phyloP scores from a whole-genome alignment of 2,797 vertebrate genomes.

The Pseudochirops cupreus region DNA sequence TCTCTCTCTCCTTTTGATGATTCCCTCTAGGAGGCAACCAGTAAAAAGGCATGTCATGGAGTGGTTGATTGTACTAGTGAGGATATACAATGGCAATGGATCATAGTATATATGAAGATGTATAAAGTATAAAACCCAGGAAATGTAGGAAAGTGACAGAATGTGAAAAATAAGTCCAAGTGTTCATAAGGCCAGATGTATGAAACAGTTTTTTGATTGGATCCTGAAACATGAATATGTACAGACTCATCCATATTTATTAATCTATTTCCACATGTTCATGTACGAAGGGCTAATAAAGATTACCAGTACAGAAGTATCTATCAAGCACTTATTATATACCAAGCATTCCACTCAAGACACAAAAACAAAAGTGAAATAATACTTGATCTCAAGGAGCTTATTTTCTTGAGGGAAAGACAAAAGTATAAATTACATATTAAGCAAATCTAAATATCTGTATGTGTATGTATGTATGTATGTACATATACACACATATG shows the following conservation, averaged over 20 bases:
- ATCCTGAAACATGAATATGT: neutral
- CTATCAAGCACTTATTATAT: neutral
- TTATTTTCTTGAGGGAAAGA: neutral
- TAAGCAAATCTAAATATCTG: neutral
- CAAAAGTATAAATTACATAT: neutral
- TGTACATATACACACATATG: too few relatives aligned
- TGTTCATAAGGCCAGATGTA: neutral
- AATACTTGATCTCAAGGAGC: neutral
- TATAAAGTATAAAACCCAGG: neutral
- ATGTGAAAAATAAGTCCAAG: neutral
- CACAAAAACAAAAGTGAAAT: neutral
- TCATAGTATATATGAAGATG: neutral
- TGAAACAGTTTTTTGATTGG: neutral
- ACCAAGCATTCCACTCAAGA: neutral
- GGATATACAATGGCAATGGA: neutral
- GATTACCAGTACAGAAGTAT: neutral
- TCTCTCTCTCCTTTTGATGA: neutral
- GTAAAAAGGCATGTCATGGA: neutral
- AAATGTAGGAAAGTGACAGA: neutral
- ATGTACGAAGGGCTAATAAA: neutral
- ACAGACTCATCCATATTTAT: neutral
- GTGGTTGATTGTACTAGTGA: neutral
- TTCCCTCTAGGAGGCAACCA: neutral
- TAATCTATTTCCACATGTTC: neutral
- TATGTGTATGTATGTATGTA: too few relatives aligned